A percentile compares a stretch with the other conserved stretches of the same genome.
These are phyloP conservation scores for Mobula birostris DNA, from an alignment of 2,113 vertebrate genomes.

Conservation along the genomic window DNA sequence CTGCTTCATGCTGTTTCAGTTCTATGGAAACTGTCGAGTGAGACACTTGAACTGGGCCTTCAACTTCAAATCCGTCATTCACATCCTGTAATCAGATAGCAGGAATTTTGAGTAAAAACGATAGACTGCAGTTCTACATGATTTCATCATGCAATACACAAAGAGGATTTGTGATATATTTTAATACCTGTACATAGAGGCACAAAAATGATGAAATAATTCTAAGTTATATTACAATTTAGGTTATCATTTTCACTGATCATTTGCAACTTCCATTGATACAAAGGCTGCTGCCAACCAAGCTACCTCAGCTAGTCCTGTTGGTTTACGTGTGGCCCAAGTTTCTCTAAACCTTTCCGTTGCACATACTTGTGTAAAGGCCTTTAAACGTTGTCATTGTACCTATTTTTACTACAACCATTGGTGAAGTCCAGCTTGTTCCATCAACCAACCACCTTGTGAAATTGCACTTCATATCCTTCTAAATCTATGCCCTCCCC, in stretches of 20 bases:
- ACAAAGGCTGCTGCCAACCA: neutral
- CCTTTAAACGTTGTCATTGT: no score
- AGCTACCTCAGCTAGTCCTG: no score
- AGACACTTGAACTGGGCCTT: constrained; percentile 42
- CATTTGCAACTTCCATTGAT: neutral
- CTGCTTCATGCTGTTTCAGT: constrained; percentile 57
- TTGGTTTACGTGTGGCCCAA: no score
- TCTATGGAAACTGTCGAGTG: constrained; percentile 53
- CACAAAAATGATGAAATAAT: neutral
- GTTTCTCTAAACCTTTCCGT: no score
- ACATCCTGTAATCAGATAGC: constrained; percentile 41
- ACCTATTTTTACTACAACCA: no score
- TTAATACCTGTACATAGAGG: neutral
- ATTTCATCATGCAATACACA: neutral
- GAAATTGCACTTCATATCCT: no score
- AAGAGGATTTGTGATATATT: neutral
- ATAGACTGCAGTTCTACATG: neutral
- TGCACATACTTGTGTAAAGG: no score
- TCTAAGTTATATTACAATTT: neutral
- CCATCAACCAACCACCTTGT: no score
- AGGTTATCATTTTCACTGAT: neutral
- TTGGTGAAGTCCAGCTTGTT: no score
- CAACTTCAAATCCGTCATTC: constrained; percentile 42
- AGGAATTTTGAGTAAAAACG: neutral
- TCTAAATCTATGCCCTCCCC: no score